Conservation (phyloP, 2,888 invertebrate genomes). For the Mesorhabditis sp. region DNA sequence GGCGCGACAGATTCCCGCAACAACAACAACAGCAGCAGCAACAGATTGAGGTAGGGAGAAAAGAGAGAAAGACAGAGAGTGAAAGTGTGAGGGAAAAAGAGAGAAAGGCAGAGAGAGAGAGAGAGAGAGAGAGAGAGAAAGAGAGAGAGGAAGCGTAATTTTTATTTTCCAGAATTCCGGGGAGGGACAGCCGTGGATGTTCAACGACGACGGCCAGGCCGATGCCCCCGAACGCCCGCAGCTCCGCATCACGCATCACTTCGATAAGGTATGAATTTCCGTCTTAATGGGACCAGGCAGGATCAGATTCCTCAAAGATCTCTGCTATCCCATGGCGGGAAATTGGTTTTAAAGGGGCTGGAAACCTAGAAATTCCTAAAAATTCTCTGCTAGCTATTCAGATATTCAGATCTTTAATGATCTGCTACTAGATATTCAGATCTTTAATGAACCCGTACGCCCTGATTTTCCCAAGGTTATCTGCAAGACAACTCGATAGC, state of each 20-base stretch:
- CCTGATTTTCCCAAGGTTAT: too few species aligned
- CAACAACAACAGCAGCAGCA: neutral
- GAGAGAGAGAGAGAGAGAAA: neutral
- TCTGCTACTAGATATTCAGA: too few species aligned
- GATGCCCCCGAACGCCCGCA: neutral
- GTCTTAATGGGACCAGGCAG: too few species aligned
- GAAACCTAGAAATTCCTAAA: too few species aligned
- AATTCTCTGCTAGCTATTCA: too few species aligned
- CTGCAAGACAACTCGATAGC: too few species aligned
- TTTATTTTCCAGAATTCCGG: neutral
- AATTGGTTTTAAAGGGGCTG: too few species aligned
- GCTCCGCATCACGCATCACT: constrained; percentile 7
- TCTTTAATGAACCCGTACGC: too few species aligned
- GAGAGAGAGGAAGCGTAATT: neutral
- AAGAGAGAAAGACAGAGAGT: neutral
- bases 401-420: too few species aligned
- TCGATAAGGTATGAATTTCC: neutral
- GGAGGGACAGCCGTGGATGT: neutral
- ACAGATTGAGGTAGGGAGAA: too few species aligned
- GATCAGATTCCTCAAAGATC: too few species aligned
- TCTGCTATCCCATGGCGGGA: too few species aligned
- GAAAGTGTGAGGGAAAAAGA: neutral
- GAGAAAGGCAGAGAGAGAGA: neutral
- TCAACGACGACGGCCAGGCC: neutral
- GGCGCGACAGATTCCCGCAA: neutral